A percentile compares a stretch with the other conserved stretches of the same genome.
phyloP scores from a whole-genome alignment of 2,113 vertebrate species.

The Origma solitaria region DNA sequence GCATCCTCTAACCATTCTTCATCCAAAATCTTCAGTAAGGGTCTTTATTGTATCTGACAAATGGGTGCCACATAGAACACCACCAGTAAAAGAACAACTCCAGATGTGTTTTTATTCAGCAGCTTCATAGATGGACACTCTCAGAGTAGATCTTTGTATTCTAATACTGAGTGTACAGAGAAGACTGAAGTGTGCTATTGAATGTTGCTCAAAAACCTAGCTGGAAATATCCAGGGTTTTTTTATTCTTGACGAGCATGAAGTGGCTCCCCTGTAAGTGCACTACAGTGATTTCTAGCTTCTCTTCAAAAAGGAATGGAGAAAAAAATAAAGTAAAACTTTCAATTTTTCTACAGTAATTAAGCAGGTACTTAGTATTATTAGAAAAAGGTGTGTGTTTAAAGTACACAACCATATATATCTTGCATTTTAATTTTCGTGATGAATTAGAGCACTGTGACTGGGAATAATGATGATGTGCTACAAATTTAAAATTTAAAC shows the following conservation, averaged over 20 bases:
- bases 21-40: neutral
- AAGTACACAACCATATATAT: neutral
- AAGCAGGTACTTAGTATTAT: neutral
- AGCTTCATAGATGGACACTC: neutral
- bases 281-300: neutral
- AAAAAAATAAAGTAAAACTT: neutral
- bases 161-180: neutral
- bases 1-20: neutral
- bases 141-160: neutral
- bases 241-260: neutral
- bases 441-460: neutral
- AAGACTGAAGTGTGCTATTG: neutral
- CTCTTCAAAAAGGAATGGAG: neutral
- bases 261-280: neutral
- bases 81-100: neutral
- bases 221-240: neutral
- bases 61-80: neutral
- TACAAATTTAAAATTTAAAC: neutral
- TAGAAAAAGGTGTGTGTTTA: neutral
- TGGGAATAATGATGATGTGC: neutral
- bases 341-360: neutral
- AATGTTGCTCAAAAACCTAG: neutral
- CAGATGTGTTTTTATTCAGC: neutral
- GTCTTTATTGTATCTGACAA: neutral
- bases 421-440: neutral